Base-by-base conservation (phyloP, 2,888 invertebrate genomes). In the Eugnorisma glareosa region DNA sequence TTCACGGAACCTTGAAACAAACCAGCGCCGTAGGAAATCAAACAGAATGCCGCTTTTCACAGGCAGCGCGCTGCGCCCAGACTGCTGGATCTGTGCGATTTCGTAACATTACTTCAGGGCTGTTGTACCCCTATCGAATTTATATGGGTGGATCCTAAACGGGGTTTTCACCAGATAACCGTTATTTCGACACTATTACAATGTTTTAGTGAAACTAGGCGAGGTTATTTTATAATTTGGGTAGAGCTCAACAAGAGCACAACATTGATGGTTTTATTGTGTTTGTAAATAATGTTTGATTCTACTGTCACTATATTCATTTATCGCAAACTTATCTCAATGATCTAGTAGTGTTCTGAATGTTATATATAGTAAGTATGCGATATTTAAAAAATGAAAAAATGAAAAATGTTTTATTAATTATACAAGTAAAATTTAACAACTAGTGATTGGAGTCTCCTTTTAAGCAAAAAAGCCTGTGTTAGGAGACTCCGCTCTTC, bases 51-150 rank as follows among this genome's bases (percentile, higher is more conserved):
- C 70, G 48, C 64, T 87, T 86, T 89, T 87, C 88, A 89, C 84
- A 86, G 86, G 75, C 72, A 83, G 68, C 88, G 91, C 83, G 89
- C 70, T 77, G 85, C 86, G 88, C 86, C 84, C 88, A 84, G 59
- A 54, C 35, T 1, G 77, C 79, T 74, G 81, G 67, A 59, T 40
- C 31, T 69, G 66, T 68, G 63, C 79, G 11, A 59, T 88, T 82
- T 81, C 70, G 85, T 84, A 87, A 85, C 67, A 31, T 66, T 48
- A 48, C 70, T 63, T 63, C 70, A 69, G 68, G 73, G 73, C 43
- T 70, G 66, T 70, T 54, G 51, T 74, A 48, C 88, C 86, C 84
- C 83, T 86, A 89, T 87, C 18, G n/a, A 13, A 73, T 70, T 63
- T 40, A 4, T 63, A 70, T 69, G 31, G 21, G 37, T 79, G 31